phyloP scores from a whole-genome alignment of 2,888 invertebrate species.

The Melanostoma scalare region DNA sequence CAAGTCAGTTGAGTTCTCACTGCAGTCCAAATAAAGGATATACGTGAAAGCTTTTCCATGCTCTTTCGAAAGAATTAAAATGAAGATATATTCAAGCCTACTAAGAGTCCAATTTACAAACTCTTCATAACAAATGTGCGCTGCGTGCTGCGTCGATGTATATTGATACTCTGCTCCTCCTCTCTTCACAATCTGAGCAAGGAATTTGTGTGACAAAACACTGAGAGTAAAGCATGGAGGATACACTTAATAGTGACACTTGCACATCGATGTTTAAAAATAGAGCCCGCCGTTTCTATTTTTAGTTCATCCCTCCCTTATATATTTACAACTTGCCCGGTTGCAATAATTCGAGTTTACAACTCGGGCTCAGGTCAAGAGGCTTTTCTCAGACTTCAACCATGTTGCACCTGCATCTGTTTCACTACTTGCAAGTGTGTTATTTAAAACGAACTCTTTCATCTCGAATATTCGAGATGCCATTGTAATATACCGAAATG shows the following conservation, averaged over 20 bases:
- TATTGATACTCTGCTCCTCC: conserved; percentile 3
- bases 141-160: background rate
- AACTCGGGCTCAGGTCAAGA: conserved; percentile 3
- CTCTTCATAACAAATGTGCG: conserved; percentile 23
- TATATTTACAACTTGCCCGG: conserved; percentile 11
- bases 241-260: background rate
- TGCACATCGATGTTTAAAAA: conserved; percentile 44
- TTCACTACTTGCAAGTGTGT: no score
- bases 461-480: background rate
- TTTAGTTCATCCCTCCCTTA: conserved; percentile 27
- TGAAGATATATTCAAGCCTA: conserved; percentile 7
- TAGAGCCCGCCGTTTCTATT: conserved; percentile 57
- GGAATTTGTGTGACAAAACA: background rate
- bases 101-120: conserved; percentile 25
- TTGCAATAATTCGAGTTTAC: background rate
- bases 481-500: background rate
- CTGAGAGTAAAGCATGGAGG: background rate
- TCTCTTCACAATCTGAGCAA: background rate
- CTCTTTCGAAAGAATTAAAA: no score
- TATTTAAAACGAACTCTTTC: no score
- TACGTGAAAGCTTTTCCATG: no score
- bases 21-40: no score
- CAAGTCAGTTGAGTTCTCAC: no score
- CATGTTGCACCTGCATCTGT: no score
- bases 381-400: no score